Evolutionary conservation across 2,888 invertebrate species (phyloP).

Genomic region (Acronicta leporina): DNA sequence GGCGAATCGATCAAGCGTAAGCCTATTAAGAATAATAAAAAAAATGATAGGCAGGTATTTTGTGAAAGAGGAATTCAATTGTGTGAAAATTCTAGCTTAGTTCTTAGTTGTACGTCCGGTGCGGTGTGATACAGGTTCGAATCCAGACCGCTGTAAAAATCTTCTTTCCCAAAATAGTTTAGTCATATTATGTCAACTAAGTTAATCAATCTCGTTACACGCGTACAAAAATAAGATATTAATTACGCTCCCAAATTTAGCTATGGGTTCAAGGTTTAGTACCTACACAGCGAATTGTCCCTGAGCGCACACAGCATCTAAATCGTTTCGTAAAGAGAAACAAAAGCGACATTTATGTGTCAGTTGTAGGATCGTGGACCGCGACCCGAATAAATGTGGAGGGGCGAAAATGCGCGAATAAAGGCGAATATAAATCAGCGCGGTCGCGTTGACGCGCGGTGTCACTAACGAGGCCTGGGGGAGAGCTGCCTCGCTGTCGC

Average conservation of each 20-base stretch:
- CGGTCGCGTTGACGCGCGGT: constrained; percentile 70
- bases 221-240: too few relatives aligned
- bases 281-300: constrained; percentile 35
- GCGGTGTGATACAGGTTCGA: too few relatives aligned
- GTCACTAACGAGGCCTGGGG: constrained; percentile 78
- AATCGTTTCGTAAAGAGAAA: constrained; percentile 82
- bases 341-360: constrained; percentile 88
- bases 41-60: too few relatives aligned
- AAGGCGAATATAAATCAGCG: constrained; percentile 73
- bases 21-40: too few relatives aligned
- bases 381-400: constrained; percentile 58
- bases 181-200: too few relatives aligned
- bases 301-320: constrained; percentile 61
- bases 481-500: constrained; percentile 64
- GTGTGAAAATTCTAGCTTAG: too few relatives aligned
- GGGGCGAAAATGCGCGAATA: constrained; percentile 52
- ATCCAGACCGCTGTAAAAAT: too few relatives aligned
- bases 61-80: too few relatives aligned
- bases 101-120: too few relatives aligned
- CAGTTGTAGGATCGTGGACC: constrained; percentile 73
- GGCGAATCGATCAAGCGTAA: too few relatives aligned
- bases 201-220: too few relatives aligned
- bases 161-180: not conserved
- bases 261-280: constrained; percentile 32
- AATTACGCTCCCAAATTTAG: not conserved